A percentile compares a stretch with the other conserved stretches of the same genome.
Evolutionary conservation across 2,113 vertebrate genomes (phyloP).

Genomic region (Glaucidium brasilianum): DNA sequence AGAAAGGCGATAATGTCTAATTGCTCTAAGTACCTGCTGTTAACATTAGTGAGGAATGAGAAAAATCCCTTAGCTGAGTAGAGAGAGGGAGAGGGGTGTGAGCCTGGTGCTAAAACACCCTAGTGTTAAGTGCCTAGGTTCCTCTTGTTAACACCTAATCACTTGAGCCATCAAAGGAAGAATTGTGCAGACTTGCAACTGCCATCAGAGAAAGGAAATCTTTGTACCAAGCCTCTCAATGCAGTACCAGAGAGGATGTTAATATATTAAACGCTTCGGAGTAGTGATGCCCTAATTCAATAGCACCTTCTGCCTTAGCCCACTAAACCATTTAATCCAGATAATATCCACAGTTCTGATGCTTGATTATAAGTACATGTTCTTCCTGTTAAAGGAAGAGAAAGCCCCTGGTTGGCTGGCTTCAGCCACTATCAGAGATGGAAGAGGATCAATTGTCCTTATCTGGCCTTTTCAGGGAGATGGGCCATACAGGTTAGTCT

Average conservation of each 20-base stretch:
- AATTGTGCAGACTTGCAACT: background rate
- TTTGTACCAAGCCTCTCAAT: background rate
- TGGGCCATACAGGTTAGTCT: background rate
- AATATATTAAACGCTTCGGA: background rate
- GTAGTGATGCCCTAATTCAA: background rate
- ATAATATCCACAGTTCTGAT: background rate
- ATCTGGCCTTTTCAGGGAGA: background rate
- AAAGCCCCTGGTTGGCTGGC: background rate
- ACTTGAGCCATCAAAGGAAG: background rate
- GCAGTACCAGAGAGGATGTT: background rate
- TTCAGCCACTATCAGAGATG: background rate
- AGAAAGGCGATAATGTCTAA: background rate
- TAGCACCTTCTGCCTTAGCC: background rate
- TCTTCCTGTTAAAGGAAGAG: background rate
- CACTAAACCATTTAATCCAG: background rate
- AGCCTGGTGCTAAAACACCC: background rate
- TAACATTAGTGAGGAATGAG: background rate
- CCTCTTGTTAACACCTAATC: slow-evolving; percentile 16
- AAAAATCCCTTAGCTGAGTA: background rate
- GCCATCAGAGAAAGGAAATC: background rate
- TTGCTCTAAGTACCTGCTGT: slow-evolving; percentile 25
- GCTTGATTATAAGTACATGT: background rate
- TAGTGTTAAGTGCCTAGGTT: background rate
- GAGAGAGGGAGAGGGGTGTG: background rate
- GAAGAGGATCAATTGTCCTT: background rate